Evolutionary conservation across 2,888 invertebrate genomes (phyloP).

Genomic region (Melieria crassipennis): DNA sequence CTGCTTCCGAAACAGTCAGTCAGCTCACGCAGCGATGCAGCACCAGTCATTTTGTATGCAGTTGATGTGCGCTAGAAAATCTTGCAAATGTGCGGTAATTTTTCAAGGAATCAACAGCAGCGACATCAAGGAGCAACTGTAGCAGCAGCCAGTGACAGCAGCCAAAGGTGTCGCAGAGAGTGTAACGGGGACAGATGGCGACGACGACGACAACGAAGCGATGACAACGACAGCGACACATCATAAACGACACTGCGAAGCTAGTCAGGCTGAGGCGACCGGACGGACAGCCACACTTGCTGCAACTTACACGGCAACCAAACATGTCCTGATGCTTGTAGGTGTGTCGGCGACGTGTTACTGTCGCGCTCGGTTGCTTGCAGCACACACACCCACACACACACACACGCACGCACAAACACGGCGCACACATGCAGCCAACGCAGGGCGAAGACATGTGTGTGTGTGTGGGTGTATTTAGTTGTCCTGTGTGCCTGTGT

Average conservation of each 20-base stretch:
- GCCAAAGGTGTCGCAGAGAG: too few species aligned
- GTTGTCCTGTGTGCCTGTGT: slow-evolving; percentile 19
- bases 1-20: too few species aligned
- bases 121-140: slow-evolving; percentile 3
- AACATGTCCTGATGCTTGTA: too few species aligned
- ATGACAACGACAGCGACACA: not conserved
- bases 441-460: not conserved
- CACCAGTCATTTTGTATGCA: not conserved
- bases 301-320: too few species aligned
- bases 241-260: slow-evolving; percentile 6
- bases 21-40: not conserved
- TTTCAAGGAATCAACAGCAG: slow-evolving; percentile 24
- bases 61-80: slow-evolving; percentile 3
- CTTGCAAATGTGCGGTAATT: slow-evolving; percentile 25
- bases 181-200: not conserved
- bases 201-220: not conserved
- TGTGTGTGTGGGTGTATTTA: not conserved
- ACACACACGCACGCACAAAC: too few species aligned
- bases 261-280: too few species aligned
- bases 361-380: too few species aligned
- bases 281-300: too few species aligned
- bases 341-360: too few species aligned
- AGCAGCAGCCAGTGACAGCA: not conserved
- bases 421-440: too few species aligned
- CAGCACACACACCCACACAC: too few species aligned